Conservation (phyloP, 2,888 invertebrate genomes). For the Lasioglossum malachurum region DNA sequence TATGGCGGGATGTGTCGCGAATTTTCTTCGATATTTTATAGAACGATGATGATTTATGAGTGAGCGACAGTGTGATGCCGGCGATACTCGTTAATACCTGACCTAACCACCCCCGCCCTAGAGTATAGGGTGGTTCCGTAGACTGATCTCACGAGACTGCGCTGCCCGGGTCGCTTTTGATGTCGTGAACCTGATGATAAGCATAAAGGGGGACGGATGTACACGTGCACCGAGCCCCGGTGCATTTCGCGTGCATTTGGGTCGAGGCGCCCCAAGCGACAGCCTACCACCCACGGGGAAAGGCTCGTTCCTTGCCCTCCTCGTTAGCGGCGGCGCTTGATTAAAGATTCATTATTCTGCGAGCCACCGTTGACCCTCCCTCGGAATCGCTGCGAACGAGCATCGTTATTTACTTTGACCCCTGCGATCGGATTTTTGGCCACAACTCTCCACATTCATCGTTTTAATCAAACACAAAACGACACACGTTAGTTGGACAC, state of each 20-base stretch:
- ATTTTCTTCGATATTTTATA: background rate
- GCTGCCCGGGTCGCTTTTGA: slow-evolving; percentile 39
- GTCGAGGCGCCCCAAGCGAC: slow-evolving; percentile 40
- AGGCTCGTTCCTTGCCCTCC: slow-evolving; percentile 37
- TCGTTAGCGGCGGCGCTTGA: slow-evolving; percentile 44
- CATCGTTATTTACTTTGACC: slow-evolving; percentile 20
- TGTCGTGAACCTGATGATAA: slow-evolving; percentile 38
- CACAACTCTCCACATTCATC: background rate
- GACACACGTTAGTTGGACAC: no score
- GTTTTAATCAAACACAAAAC: background rate
- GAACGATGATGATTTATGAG: background rate
- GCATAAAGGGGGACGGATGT: slow-evolving; percentile 28
- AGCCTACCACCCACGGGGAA: slow-evolving; percentile 1
- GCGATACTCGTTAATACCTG: slow-evolving; percentile 47
- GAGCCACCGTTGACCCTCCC: slow-evolving; percentile 36
- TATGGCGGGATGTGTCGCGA: background rate
- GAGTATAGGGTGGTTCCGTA: slow-evolving; percentile 19
- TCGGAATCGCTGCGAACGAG: slow-evolving; percentile 7
- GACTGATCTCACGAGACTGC: slow-evolving; percentile 30
- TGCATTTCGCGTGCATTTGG: slow-evolving; percentile 44
- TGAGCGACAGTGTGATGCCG: slow-evolving; percentile 27
- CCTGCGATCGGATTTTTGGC: slow-evolving; percentile 17
- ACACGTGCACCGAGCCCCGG: background rate
- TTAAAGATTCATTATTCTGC: slow-evolving; percentile 51
- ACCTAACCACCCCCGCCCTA: background rate